Evolutionary conservation across 1,140 invertebrate genomes (phyloP), one percentile per base, ranked within the genome.

Genomic region (Lineus longissimus): DNA sequence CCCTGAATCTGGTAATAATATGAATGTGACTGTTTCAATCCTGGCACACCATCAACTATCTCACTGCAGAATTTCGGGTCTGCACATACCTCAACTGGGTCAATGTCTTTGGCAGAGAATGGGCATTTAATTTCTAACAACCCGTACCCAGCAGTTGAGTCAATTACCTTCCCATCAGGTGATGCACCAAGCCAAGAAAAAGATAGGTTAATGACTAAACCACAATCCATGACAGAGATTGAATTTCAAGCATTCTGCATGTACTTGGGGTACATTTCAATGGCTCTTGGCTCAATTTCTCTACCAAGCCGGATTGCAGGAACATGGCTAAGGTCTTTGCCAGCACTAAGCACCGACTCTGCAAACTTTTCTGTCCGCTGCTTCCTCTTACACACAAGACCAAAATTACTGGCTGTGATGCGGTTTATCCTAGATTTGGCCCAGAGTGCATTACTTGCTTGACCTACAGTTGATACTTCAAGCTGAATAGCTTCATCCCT

Each of bases 1-100:
- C 76, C 77, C 62, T 81, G 77, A 31, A 81, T 63, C 68, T 83
- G 81, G 65, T 73, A 79, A 65, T 75, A 82, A 65, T 79, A 80
- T 23, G 65, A n/a, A 64, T 81, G 74, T 27, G 58, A 73, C 65
- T 61, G 64, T 47, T 76, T 80, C 36, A 83, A 40, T 30, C 40
- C 4, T 19, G 61, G 17, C 15, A 62, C 29, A 23, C 58, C 61
- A 58, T 63, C 25, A 4, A 51, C 47, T 51, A 51, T 19, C 47
- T 27, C 6, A 23, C 19, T 23, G 47, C 47, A 51, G n/a, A 51
- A 51, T 51, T 19, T 23, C 4, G 6, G 6, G n/a, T 51, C 47
- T 27, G 47, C 47, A n/a, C 47, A 51, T 23, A n/a, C 47, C 47
- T 51, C 47, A 9, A 19, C 19, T 7, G 47, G 47, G n/a, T 19